Evolutionary conservation across 1,140 invertebrate genomes (phyloP), one percentile per base, ranked within the genome.

Genomic region (Dufourea novaeangliae): DNA sequence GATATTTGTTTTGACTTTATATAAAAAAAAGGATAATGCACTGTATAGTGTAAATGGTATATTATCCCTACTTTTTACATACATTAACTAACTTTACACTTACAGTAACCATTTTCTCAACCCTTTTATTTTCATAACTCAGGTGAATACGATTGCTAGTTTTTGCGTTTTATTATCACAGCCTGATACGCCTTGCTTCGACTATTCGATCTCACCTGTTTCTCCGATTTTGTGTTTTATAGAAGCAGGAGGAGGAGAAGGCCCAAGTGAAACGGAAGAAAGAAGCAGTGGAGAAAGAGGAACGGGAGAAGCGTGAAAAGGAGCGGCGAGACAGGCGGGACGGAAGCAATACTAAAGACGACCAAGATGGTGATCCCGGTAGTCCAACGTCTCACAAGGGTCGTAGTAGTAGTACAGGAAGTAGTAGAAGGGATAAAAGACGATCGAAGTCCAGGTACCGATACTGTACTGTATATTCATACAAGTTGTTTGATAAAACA

Each of bases 191-290:
- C 54, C 63, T 78, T 62, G 46, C 69, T 46, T 71, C 29, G 59
- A 61, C 54, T 27, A 41, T 69, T 37, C 78, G 12, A 66, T 82
- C 84, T 86, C 84, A 86, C 80, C 56, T 39, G n/a, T 61, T 56
- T 63, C 37, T 44, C 20, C 32, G 78, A 88, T 86, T 78, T 89
- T 88, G 86, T 90, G 67, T 93, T 93, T 93, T 94, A 83, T 93
- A 95, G 94, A 95, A 95, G 93, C 94, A 95, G 93, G 95, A 95
- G 83, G 94, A 94, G 87, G 94, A 94, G 79, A 92, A 94, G 80
- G 93, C 94, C 69, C 92, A 94, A 86, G 93, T 94, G 37, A 92
- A 92, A 86, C 92, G 93, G 85, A 94, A 94, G 87, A 93, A 94
- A 73, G 91, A 93, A 82, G 91, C 91, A 1, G 89, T 90, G 7